Evolutionary conservation across 2,888 invertebrate species (phyloP), one percentile per base, ranked within the genome.

Genomic region (Stenodera caucasica): DNA sequence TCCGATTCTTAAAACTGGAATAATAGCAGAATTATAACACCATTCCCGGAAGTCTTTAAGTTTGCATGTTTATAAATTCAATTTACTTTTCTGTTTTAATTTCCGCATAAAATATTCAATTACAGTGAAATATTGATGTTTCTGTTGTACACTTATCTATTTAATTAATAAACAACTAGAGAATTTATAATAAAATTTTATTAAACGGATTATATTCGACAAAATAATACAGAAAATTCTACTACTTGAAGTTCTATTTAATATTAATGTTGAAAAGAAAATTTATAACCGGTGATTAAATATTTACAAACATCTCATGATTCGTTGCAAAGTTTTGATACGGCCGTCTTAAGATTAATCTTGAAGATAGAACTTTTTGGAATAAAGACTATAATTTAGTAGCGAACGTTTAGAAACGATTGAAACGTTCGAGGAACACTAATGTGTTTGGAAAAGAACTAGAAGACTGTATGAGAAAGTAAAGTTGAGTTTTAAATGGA

Each of bases 361-460:
- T 56, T 30, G 26, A 60, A 63, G 63, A 60, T 63, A 62, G 57
- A 51, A 55, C 45, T 45, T 21, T 15, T 40, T 45, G 15, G 21
- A 35, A 33, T 54, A n/a, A 49, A 49, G 55, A 50, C 53, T 61
- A 66, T 66, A 66, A 67, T 64, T 69, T 63, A 67, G 60, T 8
- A 58, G 57, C 62, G 59, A 60, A 66, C 69, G 63, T 69, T 67
- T 66, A 66, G 58, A 61, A 60, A 62, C 69, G 67, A 69, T 67
- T 66, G 67, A 65, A 69, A 67, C 66, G 66, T 67, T 69, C 66
- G 63, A 66, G 64, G 67, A 67, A 67, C 69, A 69, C 67, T 69
- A 69, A 69, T 69, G 69, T 66, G 66, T 69, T 67, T 66, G 69
- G 63, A 59, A 57, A 64, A 60, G 59, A 55, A 53, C 49, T 40